Evolutionary conservation across 2,113 vertebrate species (phyloP), one percentile per base, ranked within the genome.

Genomic region (Alexandromys fortis): DNA sequence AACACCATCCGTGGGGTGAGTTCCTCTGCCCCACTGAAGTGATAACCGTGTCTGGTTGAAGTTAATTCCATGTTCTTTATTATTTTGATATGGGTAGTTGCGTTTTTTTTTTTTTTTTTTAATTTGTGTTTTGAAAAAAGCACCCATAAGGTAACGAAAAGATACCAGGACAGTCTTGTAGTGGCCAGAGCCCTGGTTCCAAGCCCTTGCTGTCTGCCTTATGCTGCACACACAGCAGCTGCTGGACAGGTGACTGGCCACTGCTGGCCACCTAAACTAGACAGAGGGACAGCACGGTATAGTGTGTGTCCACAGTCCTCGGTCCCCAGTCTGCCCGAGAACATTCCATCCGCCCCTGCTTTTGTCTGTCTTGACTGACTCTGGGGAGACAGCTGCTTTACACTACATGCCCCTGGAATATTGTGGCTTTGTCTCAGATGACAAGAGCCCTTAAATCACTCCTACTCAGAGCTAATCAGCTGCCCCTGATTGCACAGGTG

Each of bases 361-460:
- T 65, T 52, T 77, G 10, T 83, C 70, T 85, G 82, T 90, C 70
- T 93, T 75, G 97, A 92, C 55, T 35, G 49, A 86, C 65, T 95
- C 92, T 96, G 85, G 85, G 91, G 90, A 94, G 88, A 95, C 68
- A 91, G 61, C 95, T 97, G 88, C 95, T 97, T 98, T 75, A 94
- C 72, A 81, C 94, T 94, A 16, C 49, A 33, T 19, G 83, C 42
- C 21, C 10, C 28, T 63, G 14, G 58, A 85, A 45, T 24, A 65
- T 2, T 65, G 4, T 85, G 82, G 38, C 28, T 86, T 47, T 47
- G 17, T 47, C 38, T 67, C 38, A 22, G 17, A 45, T 28, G 22
- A 1, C 63, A 86, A 47, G 10, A 30, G 63, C 17, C 63, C 42
- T 35, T 67, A 47, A 21, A 21, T 47, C 42, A 67, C 63, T 21